These are phyloP conservation scores for Campylorhamphus procurvoides DNA, from an alignment of 2,113 vertebrate genomes.

Conservation along the genomic window DNA sequence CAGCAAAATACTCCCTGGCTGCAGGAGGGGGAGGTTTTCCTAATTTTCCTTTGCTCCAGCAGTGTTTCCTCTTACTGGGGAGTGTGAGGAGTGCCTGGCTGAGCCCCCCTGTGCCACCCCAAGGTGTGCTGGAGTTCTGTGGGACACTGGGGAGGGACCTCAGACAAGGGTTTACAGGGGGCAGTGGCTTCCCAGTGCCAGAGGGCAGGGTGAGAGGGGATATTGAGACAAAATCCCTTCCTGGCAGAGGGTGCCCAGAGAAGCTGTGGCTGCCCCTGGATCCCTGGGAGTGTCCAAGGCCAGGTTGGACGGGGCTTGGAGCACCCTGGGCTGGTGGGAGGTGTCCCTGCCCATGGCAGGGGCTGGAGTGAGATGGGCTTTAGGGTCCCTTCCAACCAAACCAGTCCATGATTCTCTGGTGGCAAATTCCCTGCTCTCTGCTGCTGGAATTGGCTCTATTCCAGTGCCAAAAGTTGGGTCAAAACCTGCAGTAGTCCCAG, in stretches of 20 bases:
- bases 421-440: background rate
- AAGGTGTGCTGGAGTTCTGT: background rate
- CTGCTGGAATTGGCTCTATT: background rate
- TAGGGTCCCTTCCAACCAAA: background rate
- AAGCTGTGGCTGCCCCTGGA: background rate
- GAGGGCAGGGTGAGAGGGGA: background rate
- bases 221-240: background rate
- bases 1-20: background rate
- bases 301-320: rapidly evolving
- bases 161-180: background rate
- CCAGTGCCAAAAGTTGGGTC: background rate
- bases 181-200: background rate
- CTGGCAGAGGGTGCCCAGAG: background rate
- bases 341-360: background rate
- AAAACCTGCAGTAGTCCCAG: background rate
- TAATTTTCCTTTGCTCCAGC: background rate
- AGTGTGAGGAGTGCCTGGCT: background rate
- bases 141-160: background rate
- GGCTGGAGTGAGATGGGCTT: rapidly evolving
- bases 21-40: background rate
- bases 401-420: rapidly evolving
- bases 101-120: background rate
- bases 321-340: background rate
- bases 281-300: background rate
- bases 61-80: background rate